Conservation (phyloP, 2,888 invertebrate genomes). For the Cetonia aurata region DNA sequence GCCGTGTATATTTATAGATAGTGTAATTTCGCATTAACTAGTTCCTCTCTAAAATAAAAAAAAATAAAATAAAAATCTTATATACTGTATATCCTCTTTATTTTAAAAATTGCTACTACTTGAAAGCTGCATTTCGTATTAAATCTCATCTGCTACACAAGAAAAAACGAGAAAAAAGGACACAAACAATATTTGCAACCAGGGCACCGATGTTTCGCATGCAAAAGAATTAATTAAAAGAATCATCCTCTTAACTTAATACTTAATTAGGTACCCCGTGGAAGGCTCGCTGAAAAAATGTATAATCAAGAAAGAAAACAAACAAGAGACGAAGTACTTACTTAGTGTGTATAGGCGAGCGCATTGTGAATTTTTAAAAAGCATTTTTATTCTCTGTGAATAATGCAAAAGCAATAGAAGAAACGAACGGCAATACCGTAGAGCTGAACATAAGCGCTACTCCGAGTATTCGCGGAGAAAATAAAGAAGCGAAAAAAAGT, state of each 20-base stretch:
- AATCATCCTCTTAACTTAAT: constrained; percentile 41
- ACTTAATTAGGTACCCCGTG: constrained; percentile 36
- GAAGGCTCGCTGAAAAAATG: constrained; percentile 12
- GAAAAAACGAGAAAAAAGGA: constrained; percentile 14
- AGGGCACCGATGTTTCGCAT: constrained; percentile 17
- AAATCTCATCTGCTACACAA: constrained; percentile 2
- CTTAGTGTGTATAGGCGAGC: constrained; percentile 38
- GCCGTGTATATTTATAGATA: no score
- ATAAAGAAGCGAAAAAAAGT: constrained; percentile 33
- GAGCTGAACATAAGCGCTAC: constrained; percentile 44
- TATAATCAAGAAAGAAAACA: constrained; percentile 40
- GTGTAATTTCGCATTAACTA: no score
- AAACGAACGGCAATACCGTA: constrained; percentile 25
- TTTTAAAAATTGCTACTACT: constrained; percentile 17
- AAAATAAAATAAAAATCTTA: no score
- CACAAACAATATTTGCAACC: constrained; percentile 12
- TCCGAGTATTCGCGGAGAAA: constrained; percentile 12
- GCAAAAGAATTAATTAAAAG: constrained; percentile 40
- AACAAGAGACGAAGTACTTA: constrained; percentile 36
- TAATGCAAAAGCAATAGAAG: constrained; percentile 56
- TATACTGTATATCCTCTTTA: no score
- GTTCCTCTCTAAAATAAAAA: no score
- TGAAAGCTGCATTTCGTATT: constrained; percentile 12
- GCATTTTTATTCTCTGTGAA: constrained; percentile 58
- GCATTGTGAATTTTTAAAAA: constrained; percentile 59